Conservation (phyloP, 2,888 invertebrate genomes). For the Podotricha telesiphe region DNA sequence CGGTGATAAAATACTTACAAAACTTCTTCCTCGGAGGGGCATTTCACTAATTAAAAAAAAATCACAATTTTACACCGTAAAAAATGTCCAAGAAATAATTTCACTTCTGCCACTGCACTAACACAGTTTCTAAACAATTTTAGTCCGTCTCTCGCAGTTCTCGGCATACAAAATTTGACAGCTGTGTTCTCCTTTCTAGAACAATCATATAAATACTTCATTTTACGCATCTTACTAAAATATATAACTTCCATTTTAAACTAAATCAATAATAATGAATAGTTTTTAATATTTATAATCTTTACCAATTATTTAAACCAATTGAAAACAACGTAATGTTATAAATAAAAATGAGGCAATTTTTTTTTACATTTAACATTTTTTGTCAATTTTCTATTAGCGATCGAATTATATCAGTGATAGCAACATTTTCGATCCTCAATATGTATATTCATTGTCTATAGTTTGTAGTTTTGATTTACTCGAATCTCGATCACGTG, state of each 20-base stretch:
- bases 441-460: background rate
- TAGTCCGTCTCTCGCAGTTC: constrained; percentile 33
- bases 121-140: constrained; percentile 50
- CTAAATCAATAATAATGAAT: too few relatives aligned
- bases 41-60: constrained; percentile 64
- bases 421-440: background rate
- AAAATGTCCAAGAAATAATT: constrained; percentile 35
- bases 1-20: constrained; percentile 66
- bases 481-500: constrained; percentile 16
- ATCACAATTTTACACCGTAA: constrained; percentile 48
- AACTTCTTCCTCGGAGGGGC: constrained; percentile 75
- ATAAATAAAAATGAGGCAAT: too few relatives aligned
- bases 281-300: too few relatives aligned
- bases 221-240: constrained; percentile 36
- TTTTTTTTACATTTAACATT: too few relatives aligned
- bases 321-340: background rate
- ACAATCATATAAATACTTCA: constrained; percentile 56
- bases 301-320: background rate
- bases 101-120: constrained; percentile 49
- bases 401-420: background rate
- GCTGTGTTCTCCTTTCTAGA: constrained; percentile 60
- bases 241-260: background rate
- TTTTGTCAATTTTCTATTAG: background rate
- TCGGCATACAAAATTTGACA: constrained; percentile 56
- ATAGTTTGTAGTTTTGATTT: constrained; percentile 13